These are phyloP conservation scores for Rotaria sp. DNA, from an alignment of 2,888 invertebrate genomes.

Conservation along the genomic window DNA sequence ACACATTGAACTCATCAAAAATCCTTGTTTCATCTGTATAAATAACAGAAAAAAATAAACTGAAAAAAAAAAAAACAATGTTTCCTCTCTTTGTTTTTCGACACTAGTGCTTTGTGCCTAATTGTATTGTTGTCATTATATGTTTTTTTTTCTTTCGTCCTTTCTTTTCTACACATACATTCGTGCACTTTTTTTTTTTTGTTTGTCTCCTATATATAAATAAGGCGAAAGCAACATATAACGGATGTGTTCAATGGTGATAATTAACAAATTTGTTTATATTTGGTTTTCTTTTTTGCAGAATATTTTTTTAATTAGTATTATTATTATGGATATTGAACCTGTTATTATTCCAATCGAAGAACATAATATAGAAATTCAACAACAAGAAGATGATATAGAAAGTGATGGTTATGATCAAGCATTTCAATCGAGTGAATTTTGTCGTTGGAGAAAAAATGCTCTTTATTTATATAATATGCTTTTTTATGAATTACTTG, in stretches of 20 bases:
- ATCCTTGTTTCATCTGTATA: not conserved
- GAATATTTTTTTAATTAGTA: not conserved
- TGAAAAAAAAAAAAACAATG: not conserved
- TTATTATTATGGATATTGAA: not conserved
- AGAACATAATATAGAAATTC: not conserved
- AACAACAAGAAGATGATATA: not conserved
- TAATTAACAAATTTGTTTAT: conserved; percentile 13
- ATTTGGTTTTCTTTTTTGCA: not conserved
- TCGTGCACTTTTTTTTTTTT: not conserved
- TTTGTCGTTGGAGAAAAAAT: conserved; percentile 19
- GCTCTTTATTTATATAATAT: conserved; percentile 12
- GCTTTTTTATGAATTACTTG: conserved; percentile 12
- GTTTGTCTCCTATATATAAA: not conserved
- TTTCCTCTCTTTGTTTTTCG: not conserved
- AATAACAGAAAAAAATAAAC: too few relatives aligned
- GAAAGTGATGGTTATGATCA: conserved; percentile 12
- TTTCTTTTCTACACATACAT: not conserved
- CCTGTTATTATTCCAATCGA: not conserved
- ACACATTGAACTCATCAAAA: not conserved
- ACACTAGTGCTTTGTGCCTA: not conserved
- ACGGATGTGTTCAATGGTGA: not conserved
- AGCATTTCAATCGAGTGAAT: not conserved
- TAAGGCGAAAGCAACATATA: not conserved
- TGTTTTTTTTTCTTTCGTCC: not conserved
- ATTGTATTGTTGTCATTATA: conserved; percentile 2